Conservation (phyloP, 2,113 vertebrate genomes). For the Mungos mungo region DNA sequence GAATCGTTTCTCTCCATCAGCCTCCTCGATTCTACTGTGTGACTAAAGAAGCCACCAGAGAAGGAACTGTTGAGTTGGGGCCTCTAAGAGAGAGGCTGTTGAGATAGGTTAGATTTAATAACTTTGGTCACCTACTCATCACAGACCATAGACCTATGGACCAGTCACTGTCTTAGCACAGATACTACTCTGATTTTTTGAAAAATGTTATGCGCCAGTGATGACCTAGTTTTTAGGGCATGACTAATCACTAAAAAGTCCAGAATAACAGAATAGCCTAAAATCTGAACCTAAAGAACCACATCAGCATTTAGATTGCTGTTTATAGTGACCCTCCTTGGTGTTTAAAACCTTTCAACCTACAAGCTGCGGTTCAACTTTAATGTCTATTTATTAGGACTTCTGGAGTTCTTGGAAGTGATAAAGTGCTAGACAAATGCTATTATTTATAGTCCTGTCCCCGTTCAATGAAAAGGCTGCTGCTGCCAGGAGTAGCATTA, state of each 20-base stretch:
- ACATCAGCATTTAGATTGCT: not conserved
- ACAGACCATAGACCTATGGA: not conserved
- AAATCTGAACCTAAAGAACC: not conserved
- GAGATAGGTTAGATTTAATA: not conserved
- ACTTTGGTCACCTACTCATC: not conserved
- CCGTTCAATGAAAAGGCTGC: not conserved
- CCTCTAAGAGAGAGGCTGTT: not conserved
- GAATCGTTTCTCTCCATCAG: not conserved
- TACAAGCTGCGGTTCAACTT: not conserved
- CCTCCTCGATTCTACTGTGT: not conserved
- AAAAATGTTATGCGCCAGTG: not conserved
- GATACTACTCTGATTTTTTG: not conserved
- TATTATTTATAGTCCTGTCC: slow-evolving; percentile 33
- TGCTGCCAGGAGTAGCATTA: slow-evolving; percentile 24
- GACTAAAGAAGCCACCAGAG: not conserved
- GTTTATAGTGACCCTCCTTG: not conserved
- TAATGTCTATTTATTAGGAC: not conserved
- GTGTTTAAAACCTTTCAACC: not conserved
- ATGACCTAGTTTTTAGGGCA: not conserved
- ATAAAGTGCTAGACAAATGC: not conserved
- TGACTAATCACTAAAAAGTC: not conserved
- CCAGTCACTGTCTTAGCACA: not conserved
- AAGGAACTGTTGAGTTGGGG: not conserved
- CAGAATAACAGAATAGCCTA: not conserved
- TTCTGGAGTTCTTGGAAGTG: slow-evolving; percentile 10